Evolutionary conservation across 1,140 invertebrate species (phyloP).

Genomic region (Gonatopus flavifemur): DNA sequence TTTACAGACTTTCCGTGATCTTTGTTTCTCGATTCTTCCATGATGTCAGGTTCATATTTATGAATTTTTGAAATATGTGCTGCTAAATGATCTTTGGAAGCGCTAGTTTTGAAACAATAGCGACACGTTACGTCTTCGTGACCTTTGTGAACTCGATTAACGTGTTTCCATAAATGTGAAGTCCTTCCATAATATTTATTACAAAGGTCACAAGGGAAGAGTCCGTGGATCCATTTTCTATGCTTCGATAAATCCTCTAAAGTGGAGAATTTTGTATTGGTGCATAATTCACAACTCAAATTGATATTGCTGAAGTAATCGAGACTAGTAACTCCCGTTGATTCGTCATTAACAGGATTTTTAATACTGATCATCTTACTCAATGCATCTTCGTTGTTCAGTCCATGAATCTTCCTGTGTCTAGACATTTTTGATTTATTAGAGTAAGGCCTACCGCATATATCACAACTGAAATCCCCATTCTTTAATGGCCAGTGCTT

Average conservation of each 20-base stretch:
- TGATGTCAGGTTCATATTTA: constrained; percentile 51
- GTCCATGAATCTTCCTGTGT: constrained; percentile 59
- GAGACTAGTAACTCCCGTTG: constrained; percentile 12
- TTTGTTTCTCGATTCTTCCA: constrained; percentile 23
- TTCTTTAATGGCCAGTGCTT: constrained; percentile 58
- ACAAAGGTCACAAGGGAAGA: constrained; percentile 66
- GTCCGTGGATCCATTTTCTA: constrained; percentile 58
- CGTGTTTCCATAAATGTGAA: constrained; percentile 68
- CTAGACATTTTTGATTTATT: constrained; percentile 62
- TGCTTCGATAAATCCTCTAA: constrained; percentile 62
- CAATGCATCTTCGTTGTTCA: constrained; percentile 27
- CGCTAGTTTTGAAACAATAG: constrained; percentile 63
- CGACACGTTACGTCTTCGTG: constrained; percentile 65
- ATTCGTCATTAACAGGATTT: constrained; percentile 9
- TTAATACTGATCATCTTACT: constrained; percentile 12
- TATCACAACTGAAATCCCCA: constrained; percentile 61
- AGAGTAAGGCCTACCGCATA: constrained; percentile 60
- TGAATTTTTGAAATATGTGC: constrained; percentile 65
- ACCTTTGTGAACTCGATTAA: constrained; percentile 64
- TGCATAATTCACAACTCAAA: constrained; percentile 54
- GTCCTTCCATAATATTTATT: constrained; percentile 66
- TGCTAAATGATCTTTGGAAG: constrained; percentile 62
- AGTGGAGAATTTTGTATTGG: constrained; percentile 49
- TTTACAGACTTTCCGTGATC: constrained; percentile 29
- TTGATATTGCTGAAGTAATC: constrained; percentile 26